Evolutionary conservation across 1,140 invertebrate species (phyloP).

Genomic region (Drosophila simulans): DNA sequence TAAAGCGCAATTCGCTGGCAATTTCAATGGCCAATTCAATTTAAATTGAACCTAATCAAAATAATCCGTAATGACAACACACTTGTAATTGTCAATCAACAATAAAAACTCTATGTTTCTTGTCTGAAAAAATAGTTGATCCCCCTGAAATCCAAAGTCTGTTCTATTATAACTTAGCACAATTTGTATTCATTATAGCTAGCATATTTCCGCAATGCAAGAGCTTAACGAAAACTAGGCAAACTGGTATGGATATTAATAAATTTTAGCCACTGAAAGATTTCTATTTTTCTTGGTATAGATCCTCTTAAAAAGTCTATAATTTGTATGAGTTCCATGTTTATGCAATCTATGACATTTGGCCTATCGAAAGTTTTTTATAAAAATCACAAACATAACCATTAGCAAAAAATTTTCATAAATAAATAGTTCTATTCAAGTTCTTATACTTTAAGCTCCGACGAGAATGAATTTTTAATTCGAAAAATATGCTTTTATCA

Average conservation of each 20-base stretch:
- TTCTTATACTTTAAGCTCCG: slow-evolving; percentile 2
- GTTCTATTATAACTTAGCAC: slow-evolving; percentile 28
- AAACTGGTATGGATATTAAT: slow-evolving; percentile 47
- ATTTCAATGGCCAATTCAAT: slow-evolving; percentile 20
- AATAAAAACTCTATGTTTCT: neutral
- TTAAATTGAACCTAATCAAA: slow-evolving; percentile 11
- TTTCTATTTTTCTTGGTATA: slow-evolving; percentile 14
- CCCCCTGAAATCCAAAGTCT: slow-evolving; percentile 6
- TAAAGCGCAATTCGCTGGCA: slow-evolving; percentile 40
- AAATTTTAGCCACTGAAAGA: slow-evolving; percentile 5
- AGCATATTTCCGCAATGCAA: slow-evolving; percentile 35
- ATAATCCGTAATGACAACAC: slow-evolving; percentile 17
- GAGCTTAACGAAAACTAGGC: slow-evolving; percentile 15
- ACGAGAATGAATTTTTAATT: slow-evolving; percentile 6
- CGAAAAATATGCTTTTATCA: neutral
- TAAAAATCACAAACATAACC: slow-evolving; percentile 18
- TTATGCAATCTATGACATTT: slow-evolving; percentile 45
- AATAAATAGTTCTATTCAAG: slow-evolving; percentile 23
- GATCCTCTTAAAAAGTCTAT: slow-evolving; percentile 13
- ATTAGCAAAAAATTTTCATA: slow-evolving; percentile 7
- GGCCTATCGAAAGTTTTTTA: slow-evolving; percentile 14
- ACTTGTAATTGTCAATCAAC: slow-evolving; percentile 25
- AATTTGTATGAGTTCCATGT: neutral
- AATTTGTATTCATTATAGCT: slow-evolving; percentile 34
- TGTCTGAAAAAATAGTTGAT: neutral